Conservation (phyloP, 2,113 vertebrate species). For the Lycaon pictus region DNA sequence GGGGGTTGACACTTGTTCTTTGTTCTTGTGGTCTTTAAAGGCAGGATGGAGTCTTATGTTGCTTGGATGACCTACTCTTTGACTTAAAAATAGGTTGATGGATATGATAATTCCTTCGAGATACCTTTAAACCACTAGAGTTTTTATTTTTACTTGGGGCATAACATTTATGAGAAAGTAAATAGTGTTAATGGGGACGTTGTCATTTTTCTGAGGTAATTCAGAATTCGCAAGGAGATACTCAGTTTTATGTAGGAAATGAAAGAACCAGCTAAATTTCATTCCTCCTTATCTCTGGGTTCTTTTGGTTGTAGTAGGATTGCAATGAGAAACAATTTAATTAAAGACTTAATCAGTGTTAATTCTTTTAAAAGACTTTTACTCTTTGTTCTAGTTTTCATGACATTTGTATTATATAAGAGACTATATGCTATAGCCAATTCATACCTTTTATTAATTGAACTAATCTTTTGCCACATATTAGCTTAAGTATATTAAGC, state of each 20-base stretch:
- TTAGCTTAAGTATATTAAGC: background rate
- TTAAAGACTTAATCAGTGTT: constrained; percentile 61
- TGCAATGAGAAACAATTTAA: constrained; percentile 71
- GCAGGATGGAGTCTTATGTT: background rate
- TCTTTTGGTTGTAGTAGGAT: constrained; percentile 60
- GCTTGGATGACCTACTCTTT: constrained; percentile 4
- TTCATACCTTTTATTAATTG: constrained; percentile 32
- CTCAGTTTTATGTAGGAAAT: constrained; percentile 13
- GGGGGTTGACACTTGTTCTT: background rate
- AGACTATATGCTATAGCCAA: background rate
- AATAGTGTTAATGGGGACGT: background rate
- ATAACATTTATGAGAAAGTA: constrained; percentile 11
- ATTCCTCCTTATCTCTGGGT: constrained; percentile 73
- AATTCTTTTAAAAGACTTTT: constrained; percentile 56
- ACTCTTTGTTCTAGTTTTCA: background rate
- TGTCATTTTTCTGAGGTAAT: constrained; percentile 28
- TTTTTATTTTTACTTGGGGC: constrained; percentile 22
- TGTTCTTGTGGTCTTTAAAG: constrained; percentile 29
- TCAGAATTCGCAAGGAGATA: background rate
- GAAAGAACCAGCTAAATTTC: background rate
- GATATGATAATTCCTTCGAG: constrained; percentile 32
- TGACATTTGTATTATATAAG: background rate
- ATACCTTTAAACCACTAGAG: background rate
- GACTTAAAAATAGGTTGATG: background rate
- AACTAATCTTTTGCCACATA: constrained; percentile 5